These are phyloP conservation scores for Galago senegalensis DNA, from an alignment of 2,797 vertebrate species.

Conservation along the genomic window DNA sequence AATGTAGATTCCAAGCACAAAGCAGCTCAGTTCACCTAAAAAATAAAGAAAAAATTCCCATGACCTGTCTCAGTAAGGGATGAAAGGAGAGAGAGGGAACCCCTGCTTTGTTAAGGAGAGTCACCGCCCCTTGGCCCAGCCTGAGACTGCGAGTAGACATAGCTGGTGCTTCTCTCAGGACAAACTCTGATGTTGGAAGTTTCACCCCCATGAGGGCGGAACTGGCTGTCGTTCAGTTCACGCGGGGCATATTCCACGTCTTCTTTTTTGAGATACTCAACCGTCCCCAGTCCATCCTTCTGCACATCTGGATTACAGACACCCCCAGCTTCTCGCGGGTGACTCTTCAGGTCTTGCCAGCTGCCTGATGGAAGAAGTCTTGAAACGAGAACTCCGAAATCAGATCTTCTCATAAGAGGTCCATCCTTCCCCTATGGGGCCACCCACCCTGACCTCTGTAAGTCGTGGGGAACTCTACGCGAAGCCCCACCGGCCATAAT, in stretches of 20 bases:
- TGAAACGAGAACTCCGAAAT: conserved; percentile 96
- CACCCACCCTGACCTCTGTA: conserved; percentile 92
- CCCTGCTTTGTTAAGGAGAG: conserved; percentile 95
- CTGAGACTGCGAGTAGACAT: conserved; percentile 94
- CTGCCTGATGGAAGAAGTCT: conserved; percentile 94
- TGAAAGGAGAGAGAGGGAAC: conserved; percentile 94
- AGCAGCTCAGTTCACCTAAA: conserved; percentile 86
- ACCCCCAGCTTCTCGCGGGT: conserved; percentile 94
- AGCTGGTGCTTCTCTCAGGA: conserved; percentile 94
- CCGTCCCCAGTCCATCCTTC: conserved; percentile 93
- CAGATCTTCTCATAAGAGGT: conserved; percentile 95
- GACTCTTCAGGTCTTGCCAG: conserved; percentile 97
- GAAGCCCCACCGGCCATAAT: conserved; percentile 94
- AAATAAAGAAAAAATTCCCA: conserved; percentile 82
- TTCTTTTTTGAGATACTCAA: conserved; percentile 95
- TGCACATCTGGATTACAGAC: conserved; percentile 95
- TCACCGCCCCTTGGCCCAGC: conserved; percentile 95
- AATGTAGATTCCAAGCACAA: conserved; percentile 89
- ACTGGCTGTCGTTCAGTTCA: conserved; percentile 94
- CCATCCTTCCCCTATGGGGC: conserved; percentile 92
- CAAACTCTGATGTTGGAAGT: conserved; percentile 94
- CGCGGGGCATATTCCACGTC: conserved; percentile 94
- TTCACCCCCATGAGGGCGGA: conserved; percentile 94
- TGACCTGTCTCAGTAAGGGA: conserved; percentile 89
- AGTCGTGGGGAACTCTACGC: conserved; percentile 96